A percentile compares a stretch with the other conserved stretches of the same genome.
phyloP scores from a whole-genome alignment of 2,113 vertebrate genomes.

The Syngnathus typhle region DNA sequence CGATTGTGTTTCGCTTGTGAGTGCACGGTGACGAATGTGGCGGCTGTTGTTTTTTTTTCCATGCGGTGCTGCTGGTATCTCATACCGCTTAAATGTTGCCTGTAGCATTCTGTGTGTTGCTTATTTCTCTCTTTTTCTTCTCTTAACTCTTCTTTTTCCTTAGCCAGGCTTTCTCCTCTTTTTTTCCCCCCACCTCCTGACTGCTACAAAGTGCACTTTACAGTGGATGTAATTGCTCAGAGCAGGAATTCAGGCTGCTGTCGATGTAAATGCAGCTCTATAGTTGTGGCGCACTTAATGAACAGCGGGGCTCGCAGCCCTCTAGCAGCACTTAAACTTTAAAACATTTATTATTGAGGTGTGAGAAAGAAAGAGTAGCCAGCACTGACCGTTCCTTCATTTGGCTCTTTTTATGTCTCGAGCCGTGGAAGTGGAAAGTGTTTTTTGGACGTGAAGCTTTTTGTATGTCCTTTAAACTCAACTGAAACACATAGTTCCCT shows the following conservation, averaged over 20 bases:
- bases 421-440: constrained; percentile 18
- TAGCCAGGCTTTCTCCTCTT: constrained; percentile 13
- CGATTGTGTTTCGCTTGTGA: constrained; percentile 42
- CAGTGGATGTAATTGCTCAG: constrained; percentile 57
- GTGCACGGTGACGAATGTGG: constrained; percentile 22
- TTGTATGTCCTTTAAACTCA: not conserved
- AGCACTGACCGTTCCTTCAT: constrained; percentile 81
- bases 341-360: constrained; percentile 99
- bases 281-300: constrained; percentile 89
- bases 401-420: constrained; percentile 42
- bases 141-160: constrained; percentile 22
- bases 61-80: constrained; percentile 35
- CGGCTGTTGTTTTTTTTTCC: constrained; percentile 21
- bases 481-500: not conserved
- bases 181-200: constrained; percentile 9
- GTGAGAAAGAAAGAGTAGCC: constrained; percentile 80
- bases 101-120: constrained; percentile 19
- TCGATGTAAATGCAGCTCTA: constrained; percentile 88
- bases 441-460: not conserved
- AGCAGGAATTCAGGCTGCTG: constrained; percentile 74
- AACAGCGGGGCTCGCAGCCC: constrained; percentile 85
- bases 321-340: constrained; percentile 98
- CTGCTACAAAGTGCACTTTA: constrained; percentile 39
- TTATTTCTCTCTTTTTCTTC: constrained; percentile 31
- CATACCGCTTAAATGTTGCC: constrained; percentile 40